These are phyloP conservation scores for Upupa epops DNA, from an alignment of 2,113 vertebrate genomes.

Conservation along the genomic window DNA sequence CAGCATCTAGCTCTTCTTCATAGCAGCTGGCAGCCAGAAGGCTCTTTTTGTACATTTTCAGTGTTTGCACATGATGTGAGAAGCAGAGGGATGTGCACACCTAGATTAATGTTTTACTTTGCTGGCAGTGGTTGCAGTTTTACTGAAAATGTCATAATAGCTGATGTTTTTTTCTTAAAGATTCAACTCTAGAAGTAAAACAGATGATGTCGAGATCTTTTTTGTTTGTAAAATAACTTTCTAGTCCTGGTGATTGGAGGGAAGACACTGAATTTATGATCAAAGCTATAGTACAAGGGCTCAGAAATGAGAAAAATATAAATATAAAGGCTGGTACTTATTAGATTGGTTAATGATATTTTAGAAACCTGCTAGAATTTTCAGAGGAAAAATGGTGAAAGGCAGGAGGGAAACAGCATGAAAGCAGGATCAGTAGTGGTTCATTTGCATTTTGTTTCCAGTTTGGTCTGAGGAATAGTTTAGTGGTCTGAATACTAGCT, in stretches of 20 bases:
- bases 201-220: constrained; percentile 24
- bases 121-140: constrained; percentile 24
- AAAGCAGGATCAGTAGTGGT: not conserved
- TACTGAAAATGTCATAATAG: constrained; percentile 39
- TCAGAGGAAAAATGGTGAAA: constrained; percentile 5
- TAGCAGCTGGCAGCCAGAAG: not conserved
- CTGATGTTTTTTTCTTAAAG: constrained; percentile 31
- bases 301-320: constrained; percentile 32
- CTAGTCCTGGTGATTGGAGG: not conserved
- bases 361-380: constrained; percentile 9
- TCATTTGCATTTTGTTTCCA: constrained; percentile 51
- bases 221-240: constrained; percentile 50
- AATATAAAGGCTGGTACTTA: constrained; percentile 8
- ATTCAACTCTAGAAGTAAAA: constrained; percentile 36
- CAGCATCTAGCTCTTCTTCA: not conserved
- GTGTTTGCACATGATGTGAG: not conserved
- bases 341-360: constrained; percentile 19
- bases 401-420: not conserved
- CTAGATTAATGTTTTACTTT: constrained; percentile 21
- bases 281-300: constrained; percentile 20
- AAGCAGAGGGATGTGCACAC: constrained; percentile 5
- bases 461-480: constrained; percentile 15
- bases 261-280: constrained; percentile 45
- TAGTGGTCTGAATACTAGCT: constrained; percentile 17
- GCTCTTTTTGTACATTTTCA: constrained; percentile 9